Conservation (phyloP, 2,113 vertebrate species). For the Australoheros scitulus region DNA sequence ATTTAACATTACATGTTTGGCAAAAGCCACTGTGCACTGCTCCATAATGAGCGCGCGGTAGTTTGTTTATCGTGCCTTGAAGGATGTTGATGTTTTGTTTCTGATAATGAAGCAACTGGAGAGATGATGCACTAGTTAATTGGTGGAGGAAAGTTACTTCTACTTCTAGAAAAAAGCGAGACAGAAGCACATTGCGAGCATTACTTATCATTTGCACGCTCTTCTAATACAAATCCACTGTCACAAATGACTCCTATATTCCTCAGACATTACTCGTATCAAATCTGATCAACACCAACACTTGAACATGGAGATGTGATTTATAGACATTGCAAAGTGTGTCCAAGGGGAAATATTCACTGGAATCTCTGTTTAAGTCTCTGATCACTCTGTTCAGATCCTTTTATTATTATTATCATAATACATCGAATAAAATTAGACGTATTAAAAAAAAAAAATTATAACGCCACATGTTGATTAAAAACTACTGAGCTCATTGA, state of each 20-base stretch:
- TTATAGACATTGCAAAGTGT: constrained; percentile 16
- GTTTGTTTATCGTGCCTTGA: neutral
- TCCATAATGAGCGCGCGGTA: neutral
- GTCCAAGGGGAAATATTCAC: constrained; percentile 12
- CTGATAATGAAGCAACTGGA: constrained; percentile 8
- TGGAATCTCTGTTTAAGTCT: neutral
- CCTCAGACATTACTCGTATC: neutral
- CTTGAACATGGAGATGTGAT: constrained; percentile 24
- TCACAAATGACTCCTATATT: neutral
- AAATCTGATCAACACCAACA: constrained; percentile 15
- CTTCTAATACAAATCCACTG: neutral
- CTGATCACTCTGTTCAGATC: neutral
- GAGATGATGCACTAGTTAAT: neutral
- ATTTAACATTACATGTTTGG: neutral
- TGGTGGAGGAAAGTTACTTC: neutral
- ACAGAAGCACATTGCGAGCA: neutral
- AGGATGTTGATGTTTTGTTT: neutral
- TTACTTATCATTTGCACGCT: neutral
- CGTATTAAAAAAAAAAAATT: constrained; percentile 30
- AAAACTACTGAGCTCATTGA: neutral
- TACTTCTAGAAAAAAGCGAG: neutral
- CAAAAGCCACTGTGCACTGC: neutral
- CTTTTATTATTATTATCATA: neutral
- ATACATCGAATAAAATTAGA: constrained; percentile 17
- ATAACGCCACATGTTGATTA: constrained; percentile 14